Base-by-base conservation (phyloP, 2,113 vertebrate genomes). In the Petroica traversi region DNA sequence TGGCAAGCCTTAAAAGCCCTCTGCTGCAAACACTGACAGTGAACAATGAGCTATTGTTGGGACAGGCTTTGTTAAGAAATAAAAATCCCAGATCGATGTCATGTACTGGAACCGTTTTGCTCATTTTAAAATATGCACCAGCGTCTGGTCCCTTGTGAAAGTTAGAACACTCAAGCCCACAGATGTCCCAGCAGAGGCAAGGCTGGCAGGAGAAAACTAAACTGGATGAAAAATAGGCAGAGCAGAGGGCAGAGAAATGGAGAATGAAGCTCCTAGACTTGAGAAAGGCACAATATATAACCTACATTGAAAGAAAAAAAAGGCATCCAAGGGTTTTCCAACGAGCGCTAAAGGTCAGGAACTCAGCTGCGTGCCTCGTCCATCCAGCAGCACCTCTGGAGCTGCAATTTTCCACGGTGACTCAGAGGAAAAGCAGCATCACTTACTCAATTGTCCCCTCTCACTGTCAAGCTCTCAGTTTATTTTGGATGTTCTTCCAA, bases 401-500 rank as follows among this genome's bases (percentile, higher is more conserved):
- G 10, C 59, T 58, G 57, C 94, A 77, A 43, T 92, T 88, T 76
- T 97, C 92, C 79, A 23, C 67, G 43, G 82, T 96, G 95, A 96
- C 90, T 96, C 96, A 95, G 90, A 96, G 82, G 92, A 95, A 96
- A 90, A 95, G 88, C 72, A 80, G 61, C 88, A 96, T 93, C 76
- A 81, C 87, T 95, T 89, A 89, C 55, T 91, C 81, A 83, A 6
- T 55, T 95, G 93, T 69, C 94, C 71, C 52, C 85, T 84, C 79
- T 22, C 43, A 23, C 83, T 71, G 85, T 96, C 79, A 93, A 92
- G 45, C 36, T 48, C 86, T 91, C 64, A 14, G 93, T 96, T 96
- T 96, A 86, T 94, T 96, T 96, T 97, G 96, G 93, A 96, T 84
- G 61, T 77, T 88, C 92, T 93, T 95, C 88, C 94, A 92, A 34